Evolutionary conservation across 2,888 invertebrate genomes (phyloP).

Genomic region (Melinopterus prodromus): DNA sequence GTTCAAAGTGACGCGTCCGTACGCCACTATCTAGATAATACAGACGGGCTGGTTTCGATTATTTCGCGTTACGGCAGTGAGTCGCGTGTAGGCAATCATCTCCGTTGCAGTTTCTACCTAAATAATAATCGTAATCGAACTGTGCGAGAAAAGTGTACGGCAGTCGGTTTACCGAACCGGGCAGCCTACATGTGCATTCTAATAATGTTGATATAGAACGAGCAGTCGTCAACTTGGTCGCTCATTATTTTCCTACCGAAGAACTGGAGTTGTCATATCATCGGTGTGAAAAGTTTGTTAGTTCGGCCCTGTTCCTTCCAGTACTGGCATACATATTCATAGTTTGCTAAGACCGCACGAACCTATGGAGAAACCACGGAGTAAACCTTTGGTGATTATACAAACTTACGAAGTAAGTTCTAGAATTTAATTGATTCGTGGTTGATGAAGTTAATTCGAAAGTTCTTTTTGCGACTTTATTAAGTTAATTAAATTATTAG

Average conservation of each 20-base stretch:
- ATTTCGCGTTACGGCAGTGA: background rate
- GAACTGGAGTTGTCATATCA: background rate
- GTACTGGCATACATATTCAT: background rate
- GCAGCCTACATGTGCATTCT: background rate
- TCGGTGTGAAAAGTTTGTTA: background rate
- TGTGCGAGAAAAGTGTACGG: background rate
- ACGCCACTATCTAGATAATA: background rate
- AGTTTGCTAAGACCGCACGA: background rate
- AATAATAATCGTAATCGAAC: background rate
- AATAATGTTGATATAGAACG: background rate
- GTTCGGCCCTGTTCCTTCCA: background rate
- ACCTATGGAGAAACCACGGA: background rate
- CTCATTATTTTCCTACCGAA: background rate
- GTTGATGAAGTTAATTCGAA: background rate
- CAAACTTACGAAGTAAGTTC: slow-evolving; percentile 68
- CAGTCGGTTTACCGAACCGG: background rate
- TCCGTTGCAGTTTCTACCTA: background rate
- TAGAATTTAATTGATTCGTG: background rate
- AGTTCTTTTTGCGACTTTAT: too few relatives aligned
- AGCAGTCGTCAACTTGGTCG: too few relatives aligned
- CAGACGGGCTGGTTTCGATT: background rate
- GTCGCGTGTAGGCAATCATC: background rate
- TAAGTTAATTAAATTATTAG: background rate
- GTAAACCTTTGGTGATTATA: slow-evolving; percentile 65
- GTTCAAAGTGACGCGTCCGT: background rate